Evolutionary conservation across 2,113 vertebrate genomes (phyloP).

Genomic region (Megaptera novaeangliae): DNA sequence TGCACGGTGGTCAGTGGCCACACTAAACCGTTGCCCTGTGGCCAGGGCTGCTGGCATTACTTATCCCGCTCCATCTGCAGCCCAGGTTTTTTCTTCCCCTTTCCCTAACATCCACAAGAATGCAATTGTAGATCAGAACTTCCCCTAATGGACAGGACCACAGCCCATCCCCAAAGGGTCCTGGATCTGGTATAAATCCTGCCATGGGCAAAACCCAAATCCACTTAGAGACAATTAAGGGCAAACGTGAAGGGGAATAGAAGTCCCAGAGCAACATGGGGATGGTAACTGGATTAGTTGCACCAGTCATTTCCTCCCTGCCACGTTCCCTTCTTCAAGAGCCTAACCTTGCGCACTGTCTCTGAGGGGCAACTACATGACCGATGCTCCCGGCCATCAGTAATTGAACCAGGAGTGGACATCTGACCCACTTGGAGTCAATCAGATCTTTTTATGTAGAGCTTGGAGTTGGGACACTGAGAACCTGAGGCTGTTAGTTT

Average conservation of each 20-base stretch:
- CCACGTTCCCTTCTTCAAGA: not conserved
- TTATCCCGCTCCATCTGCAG: not conserved
- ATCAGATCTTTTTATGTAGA: not conserved
- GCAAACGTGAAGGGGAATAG: not conserved
- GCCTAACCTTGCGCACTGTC: not conserved
- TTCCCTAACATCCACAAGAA: not conserved
- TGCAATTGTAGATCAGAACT: not conserved
- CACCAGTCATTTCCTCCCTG: not conserved
- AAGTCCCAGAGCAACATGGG: not conserved
- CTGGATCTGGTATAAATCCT: not conserved
- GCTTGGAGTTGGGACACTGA: not conserved
- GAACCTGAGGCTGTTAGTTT: not conserved
- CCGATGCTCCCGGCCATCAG: not conserved
- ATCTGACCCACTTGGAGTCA: not conserved
- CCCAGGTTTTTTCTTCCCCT: not conserved
- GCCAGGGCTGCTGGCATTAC: not conserved
- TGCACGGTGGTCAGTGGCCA: not conserved
- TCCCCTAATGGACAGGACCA: not conserved
- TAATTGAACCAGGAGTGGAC: not conserved
- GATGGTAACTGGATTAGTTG: not conserved
- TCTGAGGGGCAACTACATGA: not conserved
- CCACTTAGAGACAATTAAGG: not conserved
- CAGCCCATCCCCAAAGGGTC: not conserved
- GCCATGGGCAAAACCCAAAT: not conserved
- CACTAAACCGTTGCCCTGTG: not conserved